phyloP scores from a whole-genome alignment of 2,888 invertebrate genomes.

The Melieria omissa region DNA sequence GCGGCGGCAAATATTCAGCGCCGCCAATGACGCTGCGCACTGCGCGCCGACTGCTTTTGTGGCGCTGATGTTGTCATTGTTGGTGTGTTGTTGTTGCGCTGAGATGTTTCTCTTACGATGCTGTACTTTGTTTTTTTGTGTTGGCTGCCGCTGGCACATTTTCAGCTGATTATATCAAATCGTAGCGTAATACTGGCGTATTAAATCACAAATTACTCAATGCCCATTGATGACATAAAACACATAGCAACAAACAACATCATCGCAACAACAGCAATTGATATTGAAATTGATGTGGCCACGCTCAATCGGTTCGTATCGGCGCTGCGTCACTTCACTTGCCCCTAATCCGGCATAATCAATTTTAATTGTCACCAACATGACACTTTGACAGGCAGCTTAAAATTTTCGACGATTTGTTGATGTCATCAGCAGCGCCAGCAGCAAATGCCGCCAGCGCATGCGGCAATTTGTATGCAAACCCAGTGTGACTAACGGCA shows the following conservation, averaged over 20 bases:
- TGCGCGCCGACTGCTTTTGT: too few relatives aligned
- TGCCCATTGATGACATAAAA: constrained; percentile 12
- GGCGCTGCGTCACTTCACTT: not conserved
- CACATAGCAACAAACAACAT: not conserved
- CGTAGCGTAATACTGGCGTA: not conserved
- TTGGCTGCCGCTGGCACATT: constrained; percentile 11
- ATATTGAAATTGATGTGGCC: not conserved
- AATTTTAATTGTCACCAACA: constrained; percentile 22
- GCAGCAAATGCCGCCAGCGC: not conserved
- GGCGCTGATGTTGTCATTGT: too few relatives aligned
- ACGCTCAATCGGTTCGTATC: not conserved
- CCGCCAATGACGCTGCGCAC: too few relatives aligned
- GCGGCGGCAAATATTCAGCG: too few relatives aligned
- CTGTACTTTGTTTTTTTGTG: not conserved
- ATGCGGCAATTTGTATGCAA: too few relatives aligned
- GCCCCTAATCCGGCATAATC: constrained; percentile 16
- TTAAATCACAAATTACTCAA: constrained; percentile 23
- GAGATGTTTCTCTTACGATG: too few relatives aligned
- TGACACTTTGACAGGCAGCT: not conserved
- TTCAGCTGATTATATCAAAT: constrained; percentile 14
- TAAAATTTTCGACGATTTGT: constrained; percentile 12
- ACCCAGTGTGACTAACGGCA: too few relatives aligned
- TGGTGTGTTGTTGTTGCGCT: too few relatives aligned
- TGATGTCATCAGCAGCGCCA: constrained; percentile 16
- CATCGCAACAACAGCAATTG: not conserved